Conservation (phyloP, 2,797 vertebrate genomes). For the Loris lydekkerianus region DNA sequence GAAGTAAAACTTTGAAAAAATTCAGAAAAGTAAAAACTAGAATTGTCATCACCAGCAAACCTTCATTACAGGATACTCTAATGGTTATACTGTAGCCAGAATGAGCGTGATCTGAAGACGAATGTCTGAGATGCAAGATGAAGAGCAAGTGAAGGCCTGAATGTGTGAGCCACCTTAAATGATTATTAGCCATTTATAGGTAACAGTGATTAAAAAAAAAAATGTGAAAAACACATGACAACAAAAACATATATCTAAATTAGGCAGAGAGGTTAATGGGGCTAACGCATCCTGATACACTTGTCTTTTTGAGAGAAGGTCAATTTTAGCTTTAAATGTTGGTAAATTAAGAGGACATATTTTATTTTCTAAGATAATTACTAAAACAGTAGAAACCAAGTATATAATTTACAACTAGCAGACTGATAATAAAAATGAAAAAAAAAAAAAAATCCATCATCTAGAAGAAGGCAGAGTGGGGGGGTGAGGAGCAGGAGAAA, state of each 20-base stretch:
- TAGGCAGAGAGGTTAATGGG: not conserved
- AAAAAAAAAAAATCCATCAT: conserved; percentile 25
- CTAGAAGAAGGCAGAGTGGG: not conserved
- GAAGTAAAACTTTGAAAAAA: not conserved
- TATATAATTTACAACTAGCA: conserved; percentile 20
- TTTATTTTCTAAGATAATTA: conserved; percentile 48
- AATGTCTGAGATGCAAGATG: not conserved
- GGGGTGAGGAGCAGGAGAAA: not conserved
- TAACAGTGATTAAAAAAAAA: not conserved
- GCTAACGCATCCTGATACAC: not conserved
- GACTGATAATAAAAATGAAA: conserved; percentile 42
- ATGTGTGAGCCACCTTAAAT: not conserved
- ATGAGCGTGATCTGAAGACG: not conserved
- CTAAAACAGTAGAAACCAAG: not conserved
- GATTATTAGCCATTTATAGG: not conserved
- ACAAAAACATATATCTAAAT: not conserved
- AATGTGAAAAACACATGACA: not conserved
- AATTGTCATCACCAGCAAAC: not conserved
- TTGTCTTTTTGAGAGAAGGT: conserved; percentile 2
- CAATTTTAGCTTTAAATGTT: conserved; percentile 11
- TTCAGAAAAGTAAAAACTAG: not conserved
- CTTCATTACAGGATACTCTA: not conserved
- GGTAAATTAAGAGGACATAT: conserved; percentile 18
- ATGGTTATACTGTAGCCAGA: not conserved
- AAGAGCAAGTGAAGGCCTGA: not conserved